Base-by-base conservation (phyloP, 1,140 invertebrate species). In the Hydropsyche tenuis region DNA sequence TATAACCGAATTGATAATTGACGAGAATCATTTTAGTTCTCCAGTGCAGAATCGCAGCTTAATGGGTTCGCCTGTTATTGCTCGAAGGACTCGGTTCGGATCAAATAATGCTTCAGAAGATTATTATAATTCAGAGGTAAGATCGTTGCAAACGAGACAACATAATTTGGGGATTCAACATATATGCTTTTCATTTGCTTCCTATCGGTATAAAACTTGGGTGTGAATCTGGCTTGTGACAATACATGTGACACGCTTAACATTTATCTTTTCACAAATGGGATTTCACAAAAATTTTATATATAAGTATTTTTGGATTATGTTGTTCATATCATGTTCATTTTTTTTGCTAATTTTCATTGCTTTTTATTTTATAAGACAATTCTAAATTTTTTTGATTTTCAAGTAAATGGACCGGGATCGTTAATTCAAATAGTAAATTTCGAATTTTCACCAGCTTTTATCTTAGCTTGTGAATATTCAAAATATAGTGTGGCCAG, bases 1-100 rank as follows among this genome's bases (percentile, higher is more conserved):
- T 46, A 20, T 46, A 12, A 60, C 27, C 1, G 73, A 56, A 20
- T 69, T 77, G 64, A 37, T 63, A 7, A 77, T 77, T n/a, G 76
- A 77, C 25, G 76, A 77, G 62, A 77, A 77, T 60, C 76, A 77
- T 73, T 77, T 77, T 56, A 77, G 72, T 70, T 74, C 75, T 22
- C 75, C 75, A 14, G 69, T 56, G 53, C 42, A 25, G 22, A 48
- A 23, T 27, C 46, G 73, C 25, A 77, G 76, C 27, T 42, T 70
- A 12, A 75, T 73, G 70, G 76, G 76, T 14, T 73, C 76, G n/a
- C 73, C 76, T 16, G 73, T 75, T 22, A 43, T n/a, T 37, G 16
- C 27, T 22, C 20, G 37, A 23, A 66, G 60, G 22, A 66, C 37
- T 20, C 37, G 27, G 12, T 14, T 27, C 16, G 53, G 14, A 30